Base-by-base conservation (phyloP, 92 coral and sea anemone genomes). In the Actinostola sp. region DNA sequence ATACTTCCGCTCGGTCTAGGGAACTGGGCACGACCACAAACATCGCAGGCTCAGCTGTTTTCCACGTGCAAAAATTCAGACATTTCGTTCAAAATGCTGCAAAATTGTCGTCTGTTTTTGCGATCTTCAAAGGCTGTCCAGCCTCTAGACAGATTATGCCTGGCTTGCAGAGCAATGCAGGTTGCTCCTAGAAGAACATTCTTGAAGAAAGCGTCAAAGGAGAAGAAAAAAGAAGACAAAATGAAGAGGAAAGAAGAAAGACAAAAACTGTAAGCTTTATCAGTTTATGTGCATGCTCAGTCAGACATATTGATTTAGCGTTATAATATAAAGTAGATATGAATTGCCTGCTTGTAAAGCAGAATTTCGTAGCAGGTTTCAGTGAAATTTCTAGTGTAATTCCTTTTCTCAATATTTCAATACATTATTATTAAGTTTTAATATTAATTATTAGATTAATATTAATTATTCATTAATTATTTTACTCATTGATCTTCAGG, bases 211-310 rank as follows among this genome's bases (percentile, higher is more conserved):
- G 26, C 50, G 16, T 51, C 63, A 23, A 65, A 64, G 54, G 38
- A 46, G 11, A 12, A 56, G 31, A 51, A 45, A 56, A 46, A 64
- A 30, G 63, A 65, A 57, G 56, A 35, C 13, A 53, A 66, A 31
- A 63, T 69, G 30, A 65, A 57, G 48, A 73, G 82, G 66, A 77
- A 58, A 59, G 79, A 79, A 39, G 86, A 84, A 49, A 83, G 97
- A 16, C 84, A 84, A 45, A 83, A 87, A 58, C 50, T 90, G 96
- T 90, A 72, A 75, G 92, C 19, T 13, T 13, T 4, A 46, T 13
- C 19, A 6, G 53, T n/a, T n/a, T n/a, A n/a, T n/a, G n/a, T n/a
- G n/a, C n/a, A n/a, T n/a, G n/a, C n/a, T n/a, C n/a, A n/a, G n/a
- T n/a, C n/a, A n/a, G n/a, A n/a, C n/a, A n/a, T n/a, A n/a, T n/a